Evolutionary conservation across 2,797 vertebrate genomes (phyloP).

Genomic region (Eulemur coronatus): DNA sequence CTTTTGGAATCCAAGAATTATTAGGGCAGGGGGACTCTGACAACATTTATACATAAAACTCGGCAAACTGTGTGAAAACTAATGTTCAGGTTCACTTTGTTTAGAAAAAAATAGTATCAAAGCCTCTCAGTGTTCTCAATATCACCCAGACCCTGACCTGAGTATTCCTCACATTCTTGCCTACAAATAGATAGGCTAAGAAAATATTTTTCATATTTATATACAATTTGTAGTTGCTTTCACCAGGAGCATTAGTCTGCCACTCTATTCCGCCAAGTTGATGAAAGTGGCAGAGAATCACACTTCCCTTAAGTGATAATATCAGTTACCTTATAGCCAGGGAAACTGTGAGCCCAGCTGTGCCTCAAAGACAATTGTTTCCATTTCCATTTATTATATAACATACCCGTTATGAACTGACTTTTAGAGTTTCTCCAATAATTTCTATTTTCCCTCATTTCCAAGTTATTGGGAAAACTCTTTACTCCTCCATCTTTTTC

Average conservation of each 20-base stretch:
- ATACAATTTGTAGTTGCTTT: not conserved
- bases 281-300: not conserved
- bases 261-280: not conserved
- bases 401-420: not conserved
- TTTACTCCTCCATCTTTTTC: not conserved
- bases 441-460: not conserved
- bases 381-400: not conserved
- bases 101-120: not conserved
- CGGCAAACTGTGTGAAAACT: not conserved
- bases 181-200: not conserved
- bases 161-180: not conserved
- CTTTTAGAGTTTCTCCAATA: not conserved
- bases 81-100: not conserved
- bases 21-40: not conserved
- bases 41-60: not conserved
- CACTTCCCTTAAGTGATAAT: not conserved
- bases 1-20: not conserved
- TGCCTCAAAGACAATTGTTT: not conserved
- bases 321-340: not conserved
- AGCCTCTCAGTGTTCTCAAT: not conserved
- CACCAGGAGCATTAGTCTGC: not conserved
- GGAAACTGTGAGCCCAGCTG: too few species aligned
- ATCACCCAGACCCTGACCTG: not conserved
- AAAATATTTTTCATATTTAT: not conserved
- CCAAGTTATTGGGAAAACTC: not conserved